Evolutionary conservation across 2,797 vertebrate species (phyloP).

Genomic region (Sebastes vulpes): DNA sequence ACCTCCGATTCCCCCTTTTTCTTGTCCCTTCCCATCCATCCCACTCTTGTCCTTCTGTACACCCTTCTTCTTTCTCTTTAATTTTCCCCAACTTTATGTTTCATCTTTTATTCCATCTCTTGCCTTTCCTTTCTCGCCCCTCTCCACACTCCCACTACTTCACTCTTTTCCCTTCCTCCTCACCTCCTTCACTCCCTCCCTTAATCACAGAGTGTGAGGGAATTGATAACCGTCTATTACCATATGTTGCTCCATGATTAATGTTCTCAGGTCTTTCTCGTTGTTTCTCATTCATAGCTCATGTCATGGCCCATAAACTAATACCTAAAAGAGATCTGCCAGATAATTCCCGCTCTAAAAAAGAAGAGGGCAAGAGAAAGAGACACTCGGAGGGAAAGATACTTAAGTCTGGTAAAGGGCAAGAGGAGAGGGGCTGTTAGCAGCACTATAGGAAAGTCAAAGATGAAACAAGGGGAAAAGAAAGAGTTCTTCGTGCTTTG

Average conservation of each 20-base stretch:
- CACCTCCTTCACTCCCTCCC: conserved; percentile 45
- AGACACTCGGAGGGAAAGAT: conserved; percentile 56
- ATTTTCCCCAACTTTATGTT: conserved; percentile 14
- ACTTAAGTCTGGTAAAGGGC: conserved; percentile 71
- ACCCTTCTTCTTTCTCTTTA: background rate
- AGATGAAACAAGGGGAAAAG: conserved; percentile 72
- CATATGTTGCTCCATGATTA: conserved; percentile 87
- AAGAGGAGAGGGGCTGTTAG: conserved; percentile 73
- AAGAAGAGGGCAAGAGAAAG: conserved; percentile 63
- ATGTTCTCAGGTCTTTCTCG: conserved; percentile 85
- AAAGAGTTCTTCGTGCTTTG: conserved; percentile 68
- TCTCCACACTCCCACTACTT: conserved; percentile 23
- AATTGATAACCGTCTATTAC: conserved; percentile 83
- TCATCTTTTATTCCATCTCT: conserved; percentile 17
- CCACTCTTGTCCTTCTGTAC: background rate
- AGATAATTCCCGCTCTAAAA: conserved; percentile 89
- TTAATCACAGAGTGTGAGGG: conserved; percentile 75
- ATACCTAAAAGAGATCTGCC: conserved; percentile 92
- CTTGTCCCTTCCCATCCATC: background rate
- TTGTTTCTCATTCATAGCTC: conserved; percentile 94
- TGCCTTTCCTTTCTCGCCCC: conserved; percentile 14
- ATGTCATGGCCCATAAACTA: conserved; percentile 99
- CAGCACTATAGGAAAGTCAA: conserved; percentile 80
- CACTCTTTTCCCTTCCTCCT: conserved; percentile 24
- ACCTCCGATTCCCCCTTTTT: background rate